Base-by-base conservation (phyloP, 2,113 vertebrate species). In the Rousettus leschenaultii region DNA sequence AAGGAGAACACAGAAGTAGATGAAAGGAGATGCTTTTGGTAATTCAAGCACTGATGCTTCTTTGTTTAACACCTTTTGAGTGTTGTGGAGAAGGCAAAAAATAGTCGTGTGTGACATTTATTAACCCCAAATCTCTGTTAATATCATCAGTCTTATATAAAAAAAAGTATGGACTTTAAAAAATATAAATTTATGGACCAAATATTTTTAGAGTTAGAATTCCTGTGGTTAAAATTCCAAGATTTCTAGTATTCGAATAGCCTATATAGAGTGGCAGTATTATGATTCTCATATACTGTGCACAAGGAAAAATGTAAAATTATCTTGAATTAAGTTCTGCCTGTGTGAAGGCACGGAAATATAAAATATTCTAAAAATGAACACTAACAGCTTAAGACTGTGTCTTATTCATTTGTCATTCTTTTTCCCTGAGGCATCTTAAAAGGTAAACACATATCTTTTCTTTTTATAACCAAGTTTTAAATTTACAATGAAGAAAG, bases 301-400 rank as follows among this genome's bases (percentile, higher is more conserved):
- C n/a, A 65, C 30, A 90, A 33, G 33, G 38, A 18, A 85, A 95
- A 94, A 83, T 38, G 14, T 61, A 63, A 94, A 80, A 93, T 84
- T 93, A 83, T 61, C 14, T 96, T 70, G 38, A 92, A 91, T 96
- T 97, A 79, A 89, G 78, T 53, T 89, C 91, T 94, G 55, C 51
- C 73, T 33, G 48, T 92, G 43, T 75, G 38, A 96, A 91, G 43
- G 22, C 87, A 86, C 13, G 77, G 70, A 94, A 89, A 96, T 95
- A 91, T 48, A 75, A 97, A 94, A 48, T 21, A 61, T 93, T 89
- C 78, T 87, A 73, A 94, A 97, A 97, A 79, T 65, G 73, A 94
- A 3, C 28, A 59, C 45, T 66, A 87, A 75, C 10, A 35, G 35
- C 38, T 90, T 94, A 78, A 82, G 16, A 93, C 61, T 89, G 11